Percentiles rank a stretch among this genome's conserved stretches.
Evolutionary conservation across 2,888 invertebrate genomes (phyloP).

Genomic region (Polydrusus tereticollis): DNA sequence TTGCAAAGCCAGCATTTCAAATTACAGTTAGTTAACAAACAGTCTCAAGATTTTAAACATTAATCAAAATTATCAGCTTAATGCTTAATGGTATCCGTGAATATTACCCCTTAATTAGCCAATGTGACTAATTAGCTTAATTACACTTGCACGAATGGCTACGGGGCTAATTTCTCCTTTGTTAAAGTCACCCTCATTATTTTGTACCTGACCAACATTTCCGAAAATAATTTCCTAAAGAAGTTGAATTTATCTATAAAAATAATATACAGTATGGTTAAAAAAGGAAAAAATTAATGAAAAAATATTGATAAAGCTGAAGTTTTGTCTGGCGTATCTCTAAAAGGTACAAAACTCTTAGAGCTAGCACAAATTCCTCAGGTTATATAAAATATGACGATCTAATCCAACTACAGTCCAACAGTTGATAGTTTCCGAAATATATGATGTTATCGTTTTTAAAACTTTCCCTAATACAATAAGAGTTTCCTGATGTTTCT

Average conservation of each 20-base stretch:
- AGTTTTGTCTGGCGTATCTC: no score
- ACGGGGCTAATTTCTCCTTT: conserved; percentile 14
- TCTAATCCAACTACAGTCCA: no score
- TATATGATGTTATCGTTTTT: no score
- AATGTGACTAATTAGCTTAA: conserved; percentile 31
- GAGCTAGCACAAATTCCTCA: no score
- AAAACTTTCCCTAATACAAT: no score
- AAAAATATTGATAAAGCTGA: no score
- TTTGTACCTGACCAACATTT: not conserved
- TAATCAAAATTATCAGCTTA: conserved; percentile 36
- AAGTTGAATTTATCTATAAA: not conserved
- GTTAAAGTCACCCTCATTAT: conserved; percentile 2
- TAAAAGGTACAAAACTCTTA: no score
- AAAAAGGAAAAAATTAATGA: no score
- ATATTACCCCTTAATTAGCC: conserved; percentile 36
- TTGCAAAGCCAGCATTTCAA: not conserved
- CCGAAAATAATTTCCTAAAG: not conserved
- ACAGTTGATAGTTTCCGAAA: no score
- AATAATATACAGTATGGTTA: not conserved
- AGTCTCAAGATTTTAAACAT: conserved; percentile 21
- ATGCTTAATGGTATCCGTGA: conserved; percentile 19
- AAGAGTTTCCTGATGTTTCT: no score
- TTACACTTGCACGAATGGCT: conserved; percentile 20
- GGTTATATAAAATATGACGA: no score
- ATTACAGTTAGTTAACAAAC: not conserved